Conservation (phyloP, 2,113 vertebrate species). For the Himantopus leucocephalus region DNA sequence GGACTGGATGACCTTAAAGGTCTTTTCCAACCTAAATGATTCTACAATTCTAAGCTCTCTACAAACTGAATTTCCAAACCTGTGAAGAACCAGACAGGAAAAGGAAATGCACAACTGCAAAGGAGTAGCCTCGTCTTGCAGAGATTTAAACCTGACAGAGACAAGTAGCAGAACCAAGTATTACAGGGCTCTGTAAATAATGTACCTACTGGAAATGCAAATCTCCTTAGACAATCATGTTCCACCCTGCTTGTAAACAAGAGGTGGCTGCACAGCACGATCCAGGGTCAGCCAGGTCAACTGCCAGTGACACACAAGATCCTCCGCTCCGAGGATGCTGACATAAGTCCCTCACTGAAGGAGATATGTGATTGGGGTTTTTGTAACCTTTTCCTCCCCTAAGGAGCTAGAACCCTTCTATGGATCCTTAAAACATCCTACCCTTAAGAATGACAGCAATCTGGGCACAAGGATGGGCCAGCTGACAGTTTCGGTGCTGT, state of each 20-base stretch:
- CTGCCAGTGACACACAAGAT: background rate
- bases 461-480: too few species aligned
- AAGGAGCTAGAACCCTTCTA: background rate
- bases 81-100: background rate
- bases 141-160: background rate
- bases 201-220: background rate
- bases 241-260: background rate
- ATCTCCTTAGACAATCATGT: background rate
- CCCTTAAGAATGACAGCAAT: background rate
- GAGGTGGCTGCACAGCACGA: background rate
- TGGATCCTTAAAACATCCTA: too few species aligned
- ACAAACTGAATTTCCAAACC: background rate
- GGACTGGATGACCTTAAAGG: background rate
- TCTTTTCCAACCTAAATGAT: background rate
- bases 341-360: background rate
- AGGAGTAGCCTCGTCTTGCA: background rate
- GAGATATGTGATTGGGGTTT: background rate
- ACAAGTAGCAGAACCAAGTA: background rate
- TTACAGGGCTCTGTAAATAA: background rate
- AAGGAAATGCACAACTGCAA: background rate
- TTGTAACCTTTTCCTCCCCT: background rate
- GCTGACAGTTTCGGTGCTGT: background rate
- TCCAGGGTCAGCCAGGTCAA: background rate
- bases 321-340: background rate
- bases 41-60: background rate